Conservation (phyloP, 2,113 vertebrate genomes). For the Indicator maculatus region DNA sequence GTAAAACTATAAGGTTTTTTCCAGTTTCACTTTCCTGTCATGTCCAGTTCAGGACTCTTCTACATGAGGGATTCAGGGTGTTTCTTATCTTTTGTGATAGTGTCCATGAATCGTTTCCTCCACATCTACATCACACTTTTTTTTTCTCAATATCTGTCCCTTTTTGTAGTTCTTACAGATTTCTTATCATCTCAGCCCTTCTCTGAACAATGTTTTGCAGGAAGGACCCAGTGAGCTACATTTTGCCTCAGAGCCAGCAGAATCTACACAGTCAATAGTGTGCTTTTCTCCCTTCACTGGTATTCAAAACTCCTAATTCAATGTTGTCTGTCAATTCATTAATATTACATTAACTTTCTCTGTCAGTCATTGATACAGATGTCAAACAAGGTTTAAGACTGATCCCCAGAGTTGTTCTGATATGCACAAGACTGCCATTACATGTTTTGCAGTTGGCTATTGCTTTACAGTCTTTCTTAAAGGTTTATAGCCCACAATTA, state of each 20-base stretch:
- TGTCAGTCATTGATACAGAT: neutral
- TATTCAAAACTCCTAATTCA: neutral
- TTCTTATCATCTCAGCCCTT: neutral
- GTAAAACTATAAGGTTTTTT: neutral
- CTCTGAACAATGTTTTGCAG: neutral
- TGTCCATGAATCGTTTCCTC: neutral
- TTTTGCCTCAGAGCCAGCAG: neutral
- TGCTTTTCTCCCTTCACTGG: neutral
- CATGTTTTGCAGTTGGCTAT: neutral
- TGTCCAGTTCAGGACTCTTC: rapidly evolving
- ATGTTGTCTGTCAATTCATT: neutral
- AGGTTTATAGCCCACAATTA: neutral
- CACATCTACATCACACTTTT: neutral
- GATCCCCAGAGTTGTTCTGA: neutral
- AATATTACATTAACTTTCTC: neutral
- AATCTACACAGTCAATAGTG: neutral
- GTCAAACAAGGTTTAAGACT: neutral
- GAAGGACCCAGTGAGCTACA: neutral
- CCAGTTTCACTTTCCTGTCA: neutral
- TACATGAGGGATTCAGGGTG: neutral
- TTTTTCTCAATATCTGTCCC: neutral
- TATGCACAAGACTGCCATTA: neutral
- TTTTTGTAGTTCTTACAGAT: neutral
- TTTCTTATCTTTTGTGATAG: neutral
- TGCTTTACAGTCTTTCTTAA: neutral